Evolutionary conservation across 2,113 vertebrate species (phyloP).

Genomic region (Electrona antarctica): DNA sequence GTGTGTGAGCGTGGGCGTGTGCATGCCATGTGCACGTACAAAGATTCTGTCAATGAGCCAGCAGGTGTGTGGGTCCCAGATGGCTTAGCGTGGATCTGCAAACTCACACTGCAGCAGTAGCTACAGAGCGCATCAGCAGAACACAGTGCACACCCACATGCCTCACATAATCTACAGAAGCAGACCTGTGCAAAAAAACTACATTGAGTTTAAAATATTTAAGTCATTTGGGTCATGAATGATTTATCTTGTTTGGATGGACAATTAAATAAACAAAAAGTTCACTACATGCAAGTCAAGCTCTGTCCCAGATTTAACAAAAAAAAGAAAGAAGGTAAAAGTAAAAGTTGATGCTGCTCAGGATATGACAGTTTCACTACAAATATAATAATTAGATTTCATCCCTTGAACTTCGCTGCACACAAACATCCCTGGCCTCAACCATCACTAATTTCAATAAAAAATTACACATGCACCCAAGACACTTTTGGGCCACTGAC

Average conservation of each 20-base stretch:
- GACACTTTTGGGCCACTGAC: no score
- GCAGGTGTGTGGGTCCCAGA: slow-evolving; percentile 52
- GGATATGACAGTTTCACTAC: no score
- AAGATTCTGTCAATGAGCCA: slow-evolving; percentile 56
- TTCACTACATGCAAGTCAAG: not conserved
- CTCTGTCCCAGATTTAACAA: no score
- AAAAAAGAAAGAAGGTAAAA: no score
- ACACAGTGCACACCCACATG: slow-evolving; percentile 46
- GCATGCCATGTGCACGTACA: not conserved
- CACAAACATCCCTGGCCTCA: no score
- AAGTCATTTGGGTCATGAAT: not conserved
- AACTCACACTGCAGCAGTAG: slow-evolving; percentile 76
- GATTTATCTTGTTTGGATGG: not conserved
- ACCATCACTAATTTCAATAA: no score
- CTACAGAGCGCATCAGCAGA: slow-evolving; percentile 70
- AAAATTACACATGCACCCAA: no score
- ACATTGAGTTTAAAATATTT: not conserved
- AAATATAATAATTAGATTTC: no score
- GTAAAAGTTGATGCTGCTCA: no score
- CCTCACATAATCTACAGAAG: not conserved
- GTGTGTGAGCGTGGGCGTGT: not conserved
- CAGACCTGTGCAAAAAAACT: not conserved
- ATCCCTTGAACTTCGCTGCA: no score
- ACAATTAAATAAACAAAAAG: not conserved
- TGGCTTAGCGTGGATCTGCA: slow-evolving; percentile 68